These are phyloP conservation scores for Eurois occulta DNA, from an alignment of 2,888 invertebrate genomes.

Conservation along the genomic window DNA sequence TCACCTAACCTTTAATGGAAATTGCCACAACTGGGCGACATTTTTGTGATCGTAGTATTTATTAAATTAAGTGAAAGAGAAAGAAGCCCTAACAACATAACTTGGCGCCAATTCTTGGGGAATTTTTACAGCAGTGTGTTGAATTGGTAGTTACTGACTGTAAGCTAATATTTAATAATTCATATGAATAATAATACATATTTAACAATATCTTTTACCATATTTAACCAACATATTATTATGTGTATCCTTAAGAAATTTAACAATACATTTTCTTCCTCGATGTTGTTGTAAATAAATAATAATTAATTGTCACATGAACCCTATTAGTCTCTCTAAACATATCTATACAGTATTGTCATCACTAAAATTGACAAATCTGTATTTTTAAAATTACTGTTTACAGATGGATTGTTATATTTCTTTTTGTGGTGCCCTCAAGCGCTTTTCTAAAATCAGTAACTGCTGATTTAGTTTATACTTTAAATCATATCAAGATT, in stretches of 20 bases:
- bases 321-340: too few species aligned
- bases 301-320: too few species aligned
- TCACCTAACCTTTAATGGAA: too few species aligned
- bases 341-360: background rate
- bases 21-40: too few species aligned
- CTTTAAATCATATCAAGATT: too few species aligned
- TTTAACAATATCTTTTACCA: too few species aligned
- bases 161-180: too few species aligned
- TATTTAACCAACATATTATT: background rate
- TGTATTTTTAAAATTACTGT: background rate
- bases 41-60: too few species aligned
- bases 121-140: background rate
- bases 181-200: too few species aligned
- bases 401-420: background rate
- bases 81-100: background rate
- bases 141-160: background rate
- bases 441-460: too few species aligned
- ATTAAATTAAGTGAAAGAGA: background rate
- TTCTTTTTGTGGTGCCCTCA: background rate
- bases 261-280: slow-evolving; percentile 8
- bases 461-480: too few species aligned
- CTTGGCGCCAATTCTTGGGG: background rate
- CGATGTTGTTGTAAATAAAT: too few species aligned
- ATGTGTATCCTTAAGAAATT: background rate
- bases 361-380: background rate